These are phyloP conservation scores for Mellilla xanthometata DNA, from an alignment of 2,888 invertebrate genomes.

Conservation along the genomic window DNA sequence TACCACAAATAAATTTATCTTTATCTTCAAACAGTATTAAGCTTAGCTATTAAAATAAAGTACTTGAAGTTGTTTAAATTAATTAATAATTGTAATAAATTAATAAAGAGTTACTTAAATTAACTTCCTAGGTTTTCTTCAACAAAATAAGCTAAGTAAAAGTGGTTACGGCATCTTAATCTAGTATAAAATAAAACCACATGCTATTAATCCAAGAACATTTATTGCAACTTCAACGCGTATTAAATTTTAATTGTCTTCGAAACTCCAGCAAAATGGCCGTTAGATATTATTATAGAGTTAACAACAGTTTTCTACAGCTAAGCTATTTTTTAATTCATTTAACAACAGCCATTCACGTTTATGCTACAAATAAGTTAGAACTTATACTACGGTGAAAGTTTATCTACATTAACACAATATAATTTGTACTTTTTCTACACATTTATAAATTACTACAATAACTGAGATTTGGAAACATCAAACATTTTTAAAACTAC, in stretches of 20 bases:
- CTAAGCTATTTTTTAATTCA: conserved; percentile 5
- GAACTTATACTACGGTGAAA: conserved; percentile 1
- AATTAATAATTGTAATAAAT: too few relatives aligned
- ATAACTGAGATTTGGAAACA: too few relatives aligned
- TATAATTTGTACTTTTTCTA: conserved; percentile 1
- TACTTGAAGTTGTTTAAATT: too few relatives aligned
- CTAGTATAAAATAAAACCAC: conserved; percentile 17
- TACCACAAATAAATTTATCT: too few relatives aligned
- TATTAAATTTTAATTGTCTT: conserved; percentile 6
- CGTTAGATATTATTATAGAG: conserved; percentile 1
- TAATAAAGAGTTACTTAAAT: too few relatives aligned
- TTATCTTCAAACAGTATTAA: too few relatives aligned
- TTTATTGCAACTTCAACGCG: conserved; percentile 42
- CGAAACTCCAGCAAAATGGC: conserved; percentile 2
- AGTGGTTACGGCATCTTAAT: not conserved
- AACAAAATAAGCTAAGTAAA: too few relatives aligned
- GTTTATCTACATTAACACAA: not conserved
- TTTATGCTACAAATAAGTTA: conserved; percentile 7
- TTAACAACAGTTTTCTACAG: not conserved
- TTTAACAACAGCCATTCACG: conserved; percentile 1
- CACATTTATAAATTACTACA: not conserved
- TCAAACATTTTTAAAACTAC: not conserved
- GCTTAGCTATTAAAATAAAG: too few relatives aligned
- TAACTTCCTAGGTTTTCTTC: too few relatives aligned
- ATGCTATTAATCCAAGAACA: conserved; percentile 26